phyloP scores from a whole-genome alignment of 2,797 vertebrate genomes.

The Crenichthys baileyi region DNA sequence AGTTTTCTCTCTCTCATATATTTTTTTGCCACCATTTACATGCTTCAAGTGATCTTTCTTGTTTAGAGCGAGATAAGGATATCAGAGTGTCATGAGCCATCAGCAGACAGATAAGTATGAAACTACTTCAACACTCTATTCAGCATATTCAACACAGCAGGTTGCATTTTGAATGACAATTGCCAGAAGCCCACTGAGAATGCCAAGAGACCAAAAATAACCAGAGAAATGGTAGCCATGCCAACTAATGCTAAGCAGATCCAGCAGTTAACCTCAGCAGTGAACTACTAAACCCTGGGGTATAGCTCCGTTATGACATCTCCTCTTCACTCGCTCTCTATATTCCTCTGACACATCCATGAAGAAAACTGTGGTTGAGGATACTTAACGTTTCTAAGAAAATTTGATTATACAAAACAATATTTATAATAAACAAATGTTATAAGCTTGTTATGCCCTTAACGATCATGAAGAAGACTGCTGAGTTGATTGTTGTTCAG shows the following conservation, averaged over 20 bases:
- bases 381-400: slow-evolving; percentile 31
- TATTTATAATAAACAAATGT: neutral
- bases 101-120: slow-evolving; percentile 48
- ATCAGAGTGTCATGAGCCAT: slow-evolving; percentile 42
- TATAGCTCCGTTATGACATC: slow-evolving; percentile 74
- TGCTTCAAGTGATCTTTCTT: slow-evolving; percentile 49
- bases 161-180: slow-evolving; percentile 64
- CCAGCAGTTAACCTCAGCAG: slow-evolving; percentile 77
- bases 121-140: slow-evolving; percentile 41
- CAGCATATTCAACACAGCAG: slow-evolving; percentile 37
- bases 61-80: slow-evolving; percentile 42
- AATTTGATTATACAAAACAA: slow-evolving; percentile 46
- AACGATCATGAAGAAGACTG: neutral
- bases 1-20: slow-evolving; percentile 21
- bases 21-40: slow-evolving; percentile 30
- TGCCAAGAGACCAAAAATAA: slow-evolving; percentile 51
- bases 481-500: neutral
- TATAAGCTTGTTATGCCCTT: neutral
- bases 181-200: slow-evolving; percentile 44
- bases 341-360: slow-evolving; percentile 47
- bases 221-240: slow-evolving; percentile 77
- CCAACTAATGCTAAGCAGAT: slow-evolving; percentile 72
- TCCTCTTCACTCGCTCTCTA: slow-evolving; percentile 55
- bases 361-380: slow-evolving; percentile 49
- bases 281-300: slow-evolving; percentile 76